phyloP scores from a whole-genome alignment of 2,888 invertebrate species.

The Ophraella communa region DNA sequence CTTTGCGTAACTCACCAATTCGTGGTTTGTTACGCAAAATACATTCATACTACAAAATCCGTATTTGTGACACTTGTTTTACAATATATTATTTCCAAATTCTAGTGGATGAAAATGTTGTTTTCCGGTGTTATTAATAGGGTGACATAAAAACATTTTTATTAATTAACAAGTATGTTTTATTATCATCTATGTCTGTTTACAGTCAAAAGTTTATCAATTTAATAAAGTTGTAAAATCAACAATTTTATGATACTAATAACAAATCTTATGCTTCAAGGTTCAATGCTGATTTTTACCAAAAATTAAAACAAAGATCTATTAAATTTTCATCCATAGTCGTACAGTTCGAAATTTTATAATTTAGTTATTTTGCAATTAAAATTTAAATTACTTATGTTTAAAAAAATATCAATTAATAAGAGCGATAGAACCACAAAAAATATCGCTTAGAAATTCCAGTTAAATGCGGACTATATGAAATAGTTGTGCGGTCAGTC shows the following conservation, averaged over 20 bases:
- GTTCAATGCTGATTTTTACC: background rate
- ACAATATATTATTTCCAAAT: too few species aligned
- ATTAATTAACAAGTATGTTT: background rate
- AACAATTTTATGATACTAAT: conserved; percentile 1
- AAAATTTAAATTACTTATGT: too few species aligned
- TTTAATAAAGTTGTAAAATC: conserved; percentile 9
- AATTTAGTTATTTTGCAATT: too few species aligned
- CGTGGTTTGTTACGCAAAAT: too few species aligned
- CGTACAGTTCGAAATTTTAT: background rate
- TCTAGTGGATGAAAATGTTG: background rate
- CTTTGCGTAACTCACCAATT: too few species aligned
- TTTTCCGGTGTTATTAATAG: background rate
- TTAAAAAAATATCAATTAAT: too few species aligned
- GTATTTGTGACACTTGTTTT: too few species aligned
- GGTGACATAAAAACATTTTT: background rate
- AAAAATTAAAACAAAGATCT: background rate
- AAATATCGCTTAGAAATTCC: too few species aligned
- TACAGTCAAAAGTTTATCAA: conserved; percentile 1
- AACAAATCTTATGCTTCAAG: background rate
- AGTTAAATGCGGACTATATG: too few species aligned
- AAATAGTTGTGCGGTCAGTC: too few species aligned
- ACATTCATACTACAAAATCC: too few species aligned
- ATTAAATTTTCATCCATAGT: background rate
- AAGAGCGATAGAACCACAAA: too few species aligned
- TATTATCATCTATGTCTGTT: background rate